A percentile compares a stretch with the other conserved stretches of the same genome.
Evolutionary conservation across 2,113 vertebrate species (phyloP).

Genomic region (Dromiciops gliroides): DNA sequence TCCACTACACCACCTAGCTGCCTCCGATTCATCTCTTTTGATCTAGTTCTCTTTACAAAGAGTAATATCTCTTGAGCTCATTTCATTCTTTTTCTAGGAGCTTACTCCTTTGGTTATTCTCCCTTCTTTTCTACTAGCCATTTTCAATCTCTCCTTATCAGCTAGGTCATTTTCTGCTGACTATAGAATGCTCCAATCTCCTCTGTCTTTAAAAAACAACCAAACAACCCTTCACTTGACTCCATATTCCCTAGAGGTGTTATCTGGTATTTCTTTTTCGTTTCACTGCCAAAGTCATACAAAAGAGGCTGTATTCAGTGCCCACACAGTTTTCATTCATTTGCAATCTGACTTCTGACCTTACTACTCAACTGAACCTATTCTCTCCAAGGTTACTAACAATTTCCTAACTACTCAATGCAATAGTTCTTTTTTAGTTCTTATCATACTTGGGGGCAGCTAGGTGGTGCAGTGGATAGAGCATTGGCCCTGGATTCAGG

Average conservation of each 20-base stretch:
- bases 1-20: too few relatives aligned
- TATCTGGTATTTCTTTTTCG: background rate
- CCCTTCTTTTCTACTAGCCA: background rate
- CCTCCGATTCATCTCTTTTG: too few relatives aligned
- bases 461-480: too few relatives aligned
- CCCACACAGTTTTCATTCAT: background rate
- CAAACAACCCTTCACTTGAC: background rate
- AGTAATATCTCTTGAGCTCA: background rate
- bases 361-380: background rate
- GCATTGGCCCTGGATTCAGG: too few relatives aligned
- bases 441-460: background rate
- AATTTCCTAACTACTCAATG: background rate
- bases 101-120: background rate
- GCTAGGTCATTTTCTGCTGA: background rate
- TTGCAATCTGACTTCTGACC: background rate
- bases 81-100: background rate
- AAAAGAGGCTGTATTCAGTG: background rate
- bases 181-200: background rate
- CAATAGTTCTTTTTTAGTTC: background rate
- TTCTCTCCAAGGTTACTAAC: background rate
- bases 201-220: background rate
- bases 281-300: background rate
- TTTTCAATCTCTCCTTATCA: background rate
- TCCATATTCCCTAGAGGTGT: background rate
- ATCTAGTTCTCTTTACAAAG: background rate